A percentile compares a stretch with the other conserved stretches of the same genome.
Evolutionary conservation across 2,888 invertebrate species (phyloP).

Genomic region (Helobdella robusta): DNA sequence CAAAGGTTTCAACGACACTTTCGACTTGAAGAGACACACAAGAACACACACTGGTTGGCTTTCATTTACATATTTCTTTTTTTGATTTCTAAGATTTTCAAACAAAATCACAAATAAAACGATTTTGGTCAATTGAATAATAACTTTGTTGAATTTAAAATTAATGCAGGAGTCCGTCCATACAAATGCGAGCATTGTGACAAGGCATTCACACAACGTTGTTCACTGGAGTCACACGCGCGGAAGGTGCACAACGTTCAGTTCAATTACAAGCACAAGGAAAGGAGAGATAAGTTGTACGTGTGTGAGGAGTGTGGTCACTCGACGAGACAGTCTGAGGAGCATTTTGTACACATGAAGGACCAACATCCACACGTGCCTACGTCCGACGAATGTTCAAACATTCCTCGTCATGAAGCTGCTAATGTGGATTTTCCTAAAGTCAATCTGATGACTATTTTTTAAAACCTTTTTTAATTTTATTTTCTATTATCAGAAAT

Average conservation of each 20-base stretch:
- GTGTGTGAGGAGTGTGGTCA: conserved; percentile 99
- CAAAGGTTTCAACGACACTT: conserved; percentile 99
- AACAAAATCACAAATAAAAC: too few relatives aligned
- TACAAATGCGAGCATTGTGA: conserved; percentile 97
- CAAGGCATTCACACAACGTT: conserved; percentile 97
- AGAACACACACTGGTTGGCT: conserved; percentile 81
- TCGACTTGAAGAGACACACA: conserved; percentile 95
- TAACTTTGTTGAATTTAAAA: too few relatives aligned
- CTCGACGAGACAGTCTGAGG: conserved; percentile 89
- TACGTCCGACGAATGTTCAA: too few relatives aligned
- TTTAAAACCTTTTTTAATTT: too few relatives aligned
- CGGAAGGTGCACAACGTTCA: conserved; percentile 93
- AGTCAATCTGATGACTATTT: too few relatives aligned
- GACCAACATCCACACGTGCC: too few relatives aligned
- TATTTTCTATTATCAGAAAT: too few relatives aligned
- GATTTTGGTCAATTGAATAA: too few relatives aligned
- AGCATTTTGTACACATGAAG: conserved; percentile 64
- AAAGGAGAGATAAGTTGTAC: conserved; percentile 72
- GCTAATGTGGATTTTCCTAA: too few relatives aligned
- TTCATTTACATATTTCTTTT: too few relatives aligned
- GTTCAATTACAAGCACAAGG: conserved; percentile 93
- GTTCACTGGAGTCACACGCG: conserved; percentile 94
- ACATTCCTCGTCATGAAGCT: too few relatives aligned
- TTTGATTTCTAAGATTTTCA: too few relatives aligned
- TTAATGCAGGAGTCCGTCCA: conserved; percentile 70